Base-by-base conservation (phyloP, 2,888 invertebrate species). In the Limnephilus auricula region DNA sequence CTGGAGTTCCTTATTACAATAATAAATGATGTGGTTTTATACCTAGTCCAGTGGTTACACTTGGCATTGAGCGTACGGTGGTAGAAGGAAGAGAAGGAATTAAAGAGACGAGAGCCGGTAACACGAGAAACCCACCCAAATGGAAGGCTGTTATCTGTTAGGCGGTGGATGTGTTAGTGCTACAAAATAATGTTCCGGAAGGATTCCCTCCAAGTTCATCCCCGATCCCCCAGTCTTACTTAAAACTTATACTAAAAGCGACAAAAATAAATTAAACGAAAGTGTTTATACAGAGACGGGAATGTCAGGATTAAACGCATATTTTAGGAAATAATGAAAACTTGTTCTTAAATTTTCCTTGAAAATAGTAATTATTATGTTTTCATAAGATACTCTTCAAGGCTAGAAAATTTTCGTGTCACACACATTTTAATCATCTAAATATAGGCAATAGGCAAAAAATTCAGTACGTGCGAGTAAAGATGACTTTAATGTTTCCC, bases 141-240 rank as follows among this genome's bases (percentile, higher is more conserved):
- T 82, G 82, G 34, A 82, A 82, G 34, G 82, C 82, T 82, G 82
- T 82, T 34, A 65, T 25, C 65, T 65, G 65, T 65, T 65, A 82
- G 82, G 82, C 15, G 34, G 82, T 32, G 25, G 82, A 82, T 32
- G 34, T 65, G 65, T 65, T 65, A 65, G 65, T 65, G 65, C 65
- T 65, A 65, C 65, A 65, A 82, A 34, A 82, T 82, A 82, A 82
- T 82, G 82, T 82, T 82, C 82, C 82, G 82, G 82, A 82, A 82
- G 82, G 82, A 82, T 34, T 82, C 34, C 25, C 34, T 82, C 82
- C 13, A 25, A 34, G 82, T 82, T 82, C 82, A 34, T 82, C 34
- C 82, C 34, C 9, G 15, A n/a, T 34, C 82, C 82, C 31, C 25
- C 25, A 65, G 65, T n/a, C 65, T 65, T 25, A 65, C 25, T 65